A percentile compares a stretch with the other conserved stretches of the same genome.
Evolutionary conservation across 1,140 invertebrate genomes (phyloP).

Genomic region (Sarcophaga bullata): DNA sequence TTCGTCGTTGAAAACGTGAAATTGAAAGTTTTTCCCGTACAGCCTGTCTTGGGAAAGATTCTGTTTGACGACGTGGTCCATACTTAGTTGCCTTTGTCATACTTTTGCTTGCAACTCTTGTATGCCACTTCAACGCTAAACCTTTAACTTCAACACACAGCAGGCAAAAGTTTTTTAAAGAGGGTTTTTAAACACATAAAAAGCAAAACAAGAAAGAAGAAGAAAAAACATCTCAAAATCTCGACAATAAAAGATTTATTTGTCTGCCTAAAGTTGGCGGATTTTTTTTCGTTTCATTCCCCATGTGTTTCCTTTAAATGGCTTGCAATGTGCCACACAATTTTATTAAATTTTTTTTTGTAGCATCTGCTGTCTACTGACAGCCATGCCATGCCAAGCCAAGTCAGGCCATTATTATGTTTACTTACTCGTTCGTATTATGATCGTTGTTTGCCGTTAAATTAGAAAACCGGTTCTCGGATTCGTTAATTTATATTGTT

Average conservation of each 20-base stretch:
- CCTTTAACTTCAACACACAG: neutral
- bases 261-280: neutral
- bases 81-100: too few relatives aligned
- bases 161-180: neutral
- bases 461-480: neutral
- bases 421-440: neutral
- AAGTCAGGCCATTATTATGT: neutral
- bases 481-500: neutral
- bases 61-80: too few relatives aligned
- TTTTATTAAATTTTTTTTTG: neutral
- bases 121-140: neutral
- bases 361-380: neutral
- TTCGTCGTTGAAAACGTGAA: too few relatives aligned
- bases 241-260: neutral
- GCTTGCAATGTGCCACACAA: neutral
- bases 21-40: too few relatives aligned
- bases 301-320: neutral
- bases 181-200: too few relatives aligned
- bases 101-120: too few relatives aligned
- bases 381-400: neutral
- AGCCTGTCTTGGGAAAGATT: too few relatives aligned
- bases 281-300: neutral
- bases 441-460: slow-evolving; percentile 7
- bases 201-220: too few relatives aligned
- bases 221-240: too few relatives aligned